A percentile compares a stretch with the other conserved stretches of the same genome.
Conservation (phyloP, 37 sponge, comb jelly and placozoan genomes). For the Mnemiopsis leidyi region DNA sequence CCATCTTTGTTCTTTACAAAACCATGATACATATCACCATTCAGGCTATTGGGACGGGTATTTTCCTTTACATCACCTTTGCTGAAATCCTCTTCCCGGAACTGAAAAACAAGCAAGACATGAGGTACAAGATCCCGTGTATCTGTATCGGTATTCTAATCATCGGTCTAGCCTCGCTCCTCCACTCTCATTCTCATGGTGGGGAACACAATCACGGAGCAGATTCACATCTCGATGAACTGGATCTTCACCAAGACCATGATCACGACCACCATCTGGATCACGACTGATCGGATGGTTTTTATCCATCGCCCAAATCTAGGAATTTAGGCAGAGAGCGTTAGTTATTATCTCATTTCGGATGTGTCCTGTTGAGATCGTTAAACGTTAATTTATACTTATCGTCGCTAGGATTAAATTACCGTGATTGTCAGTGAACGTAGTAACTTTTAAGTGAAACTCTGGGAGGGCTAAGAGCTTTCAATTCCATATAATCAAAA, state of each 20-base stretch:
- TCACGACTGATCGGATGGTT: too few relatives aligned
- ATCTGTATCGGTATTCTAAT: conserved; percentile 36
- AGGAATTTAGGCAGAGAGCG: too few relatives aligned
- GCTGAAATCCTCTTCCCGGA: conserved; percentile 58
- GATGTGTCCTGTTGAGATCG: too few relatives aligned
- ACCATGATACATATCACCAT: too few relatives aligned
- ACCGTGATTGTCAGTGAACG: too few relatives aligned
- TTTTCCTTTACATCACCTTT: conserved; percentile 63
- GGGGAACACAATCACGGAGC: neutral
- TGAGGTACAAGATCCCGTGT: conserved; percentile 37
- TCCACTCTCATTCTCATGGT: conserved; percentile 7
- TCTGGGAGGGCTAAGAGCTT: too few relatives aligned
- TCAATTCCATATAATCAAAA: too few relatives aligned
- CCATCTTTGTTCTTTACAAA: neutral
- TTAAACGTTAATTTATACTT: too few relatives aligned
- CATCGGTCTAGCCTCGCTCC: conserved; percentile 38
- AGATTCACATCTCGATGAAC: neutral
- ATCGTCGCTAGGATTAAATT: too few relatives aligned
- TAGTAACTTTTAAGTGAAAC: too few relatives aligned
- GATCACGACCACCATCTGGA: neutral
- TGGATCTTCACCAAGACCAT: neutral
- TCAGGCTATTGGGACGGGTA: conserved; percentile 29
- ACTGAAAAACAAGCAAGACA: conserved; percentile 51
- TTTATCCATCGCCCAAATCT: too few relatives aligned
- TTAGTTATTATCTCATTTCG: too few relatives aligned